phyloP scores from a whole-genome alignment of 2,113 vertebrate species.

The Cromileptes altivelis region DNA sequence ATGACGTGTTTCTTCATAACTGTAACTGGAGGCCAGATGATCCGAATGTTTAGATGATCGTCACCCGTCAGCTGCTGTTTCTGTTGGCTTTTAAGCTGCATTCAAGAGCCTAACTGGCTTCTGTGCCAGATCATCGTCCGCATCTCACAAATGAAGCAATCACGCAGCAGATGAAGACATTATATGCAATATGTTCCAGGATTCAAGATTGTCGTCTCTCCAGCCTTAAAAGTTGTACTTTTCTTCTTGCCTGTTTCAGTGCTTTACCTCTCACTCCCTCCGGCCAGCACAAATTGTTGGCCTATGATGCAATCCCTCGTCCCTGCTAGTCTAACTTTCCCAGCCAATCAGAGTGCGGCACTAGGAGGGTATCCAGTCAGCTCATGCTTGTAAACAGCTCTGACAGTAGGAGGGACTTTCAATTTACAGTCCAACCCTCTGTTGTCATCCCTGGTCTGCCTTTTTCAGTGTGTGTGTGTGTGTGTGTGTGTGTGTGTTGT shows the following conservation, averaged over 20 bases:
- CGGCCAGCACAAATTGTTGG: slow-evolving; percentile 77
- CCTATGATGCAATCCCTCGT: slow-evolving; percentile 80
- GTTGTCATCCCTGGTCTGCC: slow-evolving; percentile 68
- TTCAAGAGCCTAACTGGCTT: not conserved
- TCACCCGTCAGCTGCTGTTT: not conserved
- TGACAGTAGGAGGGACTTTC: slow-evolving; percentile 74
- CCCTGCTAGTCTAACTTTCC: slow-evolving; percentile 53
- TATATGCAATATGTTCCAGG: not conserved
- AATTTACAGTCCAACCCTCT: slow-evolving; percentile 63
- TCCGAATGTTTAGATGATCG: slow-evolving; percentile 18
- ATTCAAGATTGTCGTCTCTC: not conserved
- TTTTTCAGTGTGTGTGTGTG: slow-evolving; percentile 41
- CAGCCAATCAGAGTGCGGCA: slow-evolving; percentile 74
- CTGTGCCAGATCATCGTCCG: not conserved
- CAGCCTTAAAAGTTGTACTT: not conserved
- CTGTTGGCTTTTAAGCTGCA: not conserved
- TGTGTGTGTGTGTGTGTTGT: slow-evolving; percentile 26
- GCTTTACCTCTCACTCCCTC: slow-evolving; percentile 47
- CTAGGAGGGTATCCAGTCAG: slow-evolving; percentile 65
- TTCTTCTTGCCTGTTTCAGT: slow-evolving; percentile 29
- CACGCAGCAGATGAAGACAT: not conserved
- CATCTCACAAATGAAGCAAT: not conserved
- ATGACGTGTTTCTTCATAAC: slow-evolving; percentile 25
- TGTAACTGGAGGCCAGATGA: slow-evolving; percentile 38
- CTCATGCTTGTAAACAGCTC: slow-evolving; percentile 66